Evolutionary conservation across 2,888 invertebrate species (phyloP).

Genomic region (Drosophila cyrtoloma): DNA sequence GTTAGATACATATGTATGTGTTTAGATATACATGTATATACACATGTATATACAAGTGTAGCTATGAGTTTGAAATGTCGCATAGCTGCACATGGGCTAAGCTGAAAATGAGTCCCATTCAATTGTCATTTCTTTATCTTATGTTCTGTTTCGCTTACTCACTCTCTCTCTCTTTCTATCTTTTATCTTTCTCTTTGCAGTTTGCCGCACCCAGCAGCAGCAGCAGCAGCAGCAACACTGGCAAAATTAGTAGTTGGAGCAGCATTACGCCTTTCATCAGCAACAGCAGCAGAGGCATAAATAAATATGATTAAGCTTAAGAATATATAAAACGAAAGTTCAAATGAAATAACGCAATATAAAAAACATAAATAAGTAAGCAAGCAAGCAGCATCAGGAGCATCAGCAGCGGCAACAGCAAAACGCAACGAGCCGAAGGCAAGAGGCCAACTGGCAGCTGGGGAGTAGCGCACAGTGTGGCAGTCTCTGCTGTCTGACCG

Average conservation of each 20-base stretch:
- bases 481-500: constrained; percentile 19
- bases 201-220: constrained; percentile 38
- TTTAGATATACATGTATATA: constrained; percentile 2
- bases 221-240: constrained; percentile 13
- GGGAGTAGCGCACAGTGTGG: constrained; percentile 35
- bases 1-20: constrained; percentile 6
- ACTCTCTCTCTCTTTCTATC: constrained; percentile 2
- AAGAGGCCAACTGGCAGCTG: constrained; percentile 56
- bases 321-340: constrained; percentile 76
- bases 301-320: constrained; percentile 79
- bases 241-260: constrained; percentile 15
- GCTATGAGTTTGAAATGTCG: constrained; percentile 37
- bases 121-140: constrained; percentile 43
- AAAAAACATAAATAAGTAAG: constrained; percentile 74
- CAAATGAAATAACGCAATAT: constrained; percentile 79
- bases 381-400: constrained; percentile 32
- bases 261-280: constrained; percentile 8
- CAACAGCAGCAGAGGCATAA: constrained; percentile 60
- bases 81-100: constrained; percentile 18
- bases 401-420: constrained; percentile 21
- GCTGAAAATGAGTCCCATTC: constrained; percentile 30
- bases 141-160: constrained; percentile 19
- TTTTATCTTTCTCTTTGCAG: constrained; percentile 38
- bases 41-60: not conserved
- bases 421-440: constrained; percentile 41